Base-by-base conservation (phyloP, 2,113 vertebrate genomes). In the Nothobranchius furzeri region DNA sequence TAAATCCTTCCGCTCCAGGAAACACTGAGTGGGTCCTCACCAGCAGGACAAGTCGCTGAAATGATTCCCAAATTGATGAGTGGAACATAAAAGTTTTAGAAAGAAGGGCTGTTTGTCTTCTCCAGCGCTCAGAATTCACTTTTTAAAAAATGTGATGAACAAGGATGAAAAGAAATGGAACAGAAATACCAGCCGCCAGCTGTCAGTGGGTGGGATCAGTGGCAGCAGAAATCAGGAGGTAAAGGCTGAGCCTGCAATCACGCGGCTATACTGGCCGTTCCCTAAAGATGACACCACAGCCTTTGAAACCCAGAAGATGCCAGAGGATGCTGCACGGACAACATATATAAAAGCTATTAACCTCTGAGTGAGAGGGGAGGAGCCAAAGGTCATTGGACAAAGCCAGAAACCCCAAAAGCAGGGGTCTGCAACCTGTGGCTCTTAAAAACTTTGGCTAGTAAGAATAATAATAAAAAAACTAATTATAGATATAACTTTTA, bases 171-270 rank as follows among this genome's bases (percentile, higher is more conserved):
- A 45, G 15, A 6, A 36, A 46, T 2, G 1, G 20, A 14, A 46
- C 13, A 30, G 5, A 40, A 25, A 60, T 5, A 59, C 13, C 30
- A 55, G 25, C 13, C 14, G 13, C 12, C 53, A 55, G 35, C 35
- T 60, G 43, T 25, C 20, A 46, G 13, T 46, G 20, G 24, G 20
- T 47, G 43, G 43, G 1, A 30, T 20, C 61, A n/a, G 35, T 13
- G 8, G 36, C 36, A 25, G 61, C 49, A 52, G 61, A 52, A 24
- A 52, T 52, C 20, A 60, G 56, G 24, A 46, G 58, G 49, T 47
- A 50, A 43, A 51, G 47, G 40, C 7, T 25, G 55, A 30, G 49
- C 46, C 47, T 30, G 54, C 51, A 15, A 52, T 63, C 17, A 42
- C 36, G 25, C 36, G 24, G 17, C 17, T 42, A 42, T 20, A 59